Percentiles rank a stretch among this genome's conserved stretches.
phyloP scores from a whole-genome alignment of 2,113 vertebrate genomes.

The Morone chrysops region DNA sequence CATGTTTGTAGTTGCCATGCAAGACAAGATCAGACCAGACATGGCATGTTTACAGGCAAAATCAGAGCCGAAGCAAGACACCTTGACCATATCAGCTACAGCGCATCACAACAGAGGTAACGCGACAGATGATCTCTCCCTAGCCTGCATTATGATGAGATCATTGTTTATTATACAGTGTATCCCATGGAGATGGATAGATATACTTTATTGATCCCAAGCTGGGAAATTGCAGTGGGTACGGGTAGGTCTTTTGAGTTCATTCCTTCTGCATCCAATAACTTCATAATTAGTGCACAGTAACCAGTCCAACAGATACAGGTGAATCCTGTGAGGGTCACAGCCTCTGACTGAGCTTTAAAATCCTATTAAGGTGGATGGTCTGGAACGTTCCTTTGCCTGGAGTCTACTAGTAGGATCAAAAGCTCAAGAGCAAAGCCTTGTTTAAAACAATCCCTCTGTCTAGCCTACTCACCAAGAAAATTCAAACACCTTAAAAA shows the following conservation, averaged over 20 bases:
- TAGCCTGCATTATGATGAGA: neutral
- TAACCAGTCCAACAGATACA: slow-evolving; percentile 15
- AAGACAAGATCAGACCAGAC: slow-evolving; percentile 38
- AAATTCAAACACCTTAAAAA: neutral
- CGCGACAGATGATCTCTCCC: neutral
- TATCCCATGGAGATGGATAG: neutral
- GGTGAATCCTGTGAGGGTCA: slow-evolving; percentile 30
- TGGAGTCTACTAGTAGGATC: slow-evolving; percentile 37
- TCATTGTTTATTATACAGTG: neutral
- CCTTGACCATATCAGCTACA: slow-evolving; percentile 21
- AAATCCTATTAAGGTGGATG: slow-evolving; percentile 62
- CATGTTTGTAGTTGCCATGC: slow-evolving; percentile 51
- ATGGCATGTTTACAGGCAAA: slow-evolving; percentile 51
- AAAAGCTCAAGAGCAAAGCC: slow-evolving; percentile 53
- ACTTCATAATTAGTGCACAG: slow-evolving; percentile 15
- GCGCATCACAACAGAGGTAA: slow-evolving; percentile 2
- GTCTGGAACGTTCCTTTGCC: slow-evolving; percentile 25
- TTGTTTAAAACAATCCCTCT: slow-evolving; percentile 51
- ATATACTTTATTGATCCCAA: no score
- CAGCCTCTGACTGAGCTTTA: slow-evolving; percentile 42
- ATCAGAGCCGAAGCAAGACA: slow-evolving; percentile 16
- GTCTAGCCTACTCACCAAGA: slow-evolving; percentile 19
- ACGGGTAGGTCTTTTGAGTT: neutral
- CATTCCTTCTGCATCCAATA: neutral
- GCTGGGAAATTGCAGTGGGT: no score